Percentiles rank a stretch among this genome's conserved stretches.
Conservation (phyloP, 2,888 invertebrate genomes). For the Alcis repandata region DNA sequence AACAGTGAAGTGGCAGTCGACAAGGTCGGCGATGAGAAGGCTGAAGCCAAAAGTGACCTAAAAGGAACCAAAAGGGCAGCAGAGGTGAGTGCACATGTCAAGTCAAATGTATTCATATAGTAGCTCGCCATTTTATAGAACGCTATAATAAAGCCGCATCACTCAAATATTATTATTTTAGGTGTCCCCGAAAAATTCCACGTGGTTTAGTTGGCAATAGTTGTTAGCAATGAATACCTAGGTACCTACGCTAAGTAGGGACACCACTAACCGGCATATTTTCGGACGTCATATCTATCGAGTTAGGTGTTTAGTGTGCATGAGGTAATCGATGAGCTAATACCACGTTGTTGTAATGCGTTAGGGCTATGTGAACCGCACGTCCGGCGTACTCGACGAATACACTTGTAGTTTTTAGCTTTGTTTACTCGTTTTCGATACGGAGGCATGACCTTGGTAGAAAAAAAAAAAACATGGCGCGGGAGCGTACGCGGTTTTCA, state of each 20-base stretch:
- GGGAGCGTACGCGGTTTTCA: slow-evolving; percentile 76
- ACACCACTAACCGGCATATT: slow-evolving; percentile 74
- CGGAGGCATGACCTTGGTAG: slow-evolving; percentile 82
- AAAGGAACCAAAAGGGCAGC: slow-evolving; percentile 96
- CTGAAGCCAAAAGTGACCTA: slow-evolving; percentile 91
- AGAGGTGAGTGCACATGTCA: slow-evolving; percentile 91
- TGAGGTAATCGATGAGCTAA: slow-evolving; percentile 80
- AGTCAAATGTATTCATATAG: slow-evolving; percentile 78
- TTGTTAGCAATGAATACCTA: slow-evolving; percentile 8
- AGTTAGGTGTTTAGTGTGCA: slow-evolving; percentile 63
- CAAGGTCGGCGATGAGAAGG: slow-evolving; percentile 93
- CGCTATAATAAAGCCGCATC: slow-evolving; percentile 64
- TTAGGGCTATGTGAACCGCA: slow-evolving; percentile 43
- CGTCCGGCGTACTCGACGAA: slow-evolving; percentile 40
- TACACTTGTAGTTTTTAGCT: slow-evolving; percentile 58
- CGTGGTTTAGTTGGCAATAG: slow-evolving; percentile 58
- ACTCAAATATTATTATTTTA: slow-evolving; percentile 49
- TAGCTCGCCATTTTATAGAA: slow-evolving; percentile 86
- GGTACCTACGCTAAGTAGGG: slow-evolving; percentile 19
- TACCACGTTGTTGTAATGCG: slow-evolving; percentile 55
- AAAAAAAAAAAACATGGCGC: slow-evolving; percentile 86
- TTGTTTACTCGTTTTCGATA: slow-evolving; percentile 84
- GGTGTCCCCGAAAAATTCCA: slow-evolving; percentile 52
- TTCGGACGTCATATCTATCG: slow-evolving; percentile 73
- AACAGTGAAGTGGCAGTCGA: slow-evolving; percentile 94